These are phyloP conservation scores for Hofmannophila pseudospretella DNA, from an alignment of 2,888 invertebrate genomes.

Conservation along the genomic window DNA sequence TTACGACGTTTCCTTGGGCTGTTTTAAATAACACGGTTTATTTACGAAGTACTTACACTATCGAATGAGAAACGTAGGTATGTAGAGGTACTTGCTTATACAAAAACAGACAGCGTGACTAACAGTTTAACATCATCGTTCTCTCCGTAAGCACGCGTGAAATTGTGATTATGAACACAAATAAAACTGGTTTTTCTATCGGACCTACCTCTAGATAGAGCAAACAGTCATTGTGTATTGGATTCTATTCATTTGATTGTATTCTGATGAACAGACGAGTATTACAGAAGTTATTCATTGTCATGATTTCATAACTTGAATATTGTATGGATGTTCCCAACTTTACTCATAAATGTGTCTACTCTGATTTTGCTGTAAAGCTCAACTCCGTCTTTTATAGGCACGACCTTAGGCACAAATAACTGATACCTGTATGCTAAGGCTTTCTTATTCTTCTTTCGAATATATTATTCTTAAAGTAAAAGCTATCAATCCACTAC, in stretches of 20 bases:
- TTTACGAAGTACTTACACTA: neutral
- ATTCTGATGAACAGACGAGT: neutral
- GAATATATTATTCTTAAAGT: no score
- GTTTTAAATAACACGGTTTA: neutral
- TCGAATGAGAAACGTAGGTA: constrained; percentile 19
- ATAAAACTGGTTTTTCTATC: constrained; percentile 27
- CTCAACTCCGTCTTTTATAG: no score
- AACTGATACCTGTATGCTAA: no score
- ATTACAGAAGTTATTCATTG: no score
- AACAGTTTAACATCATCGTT: constrained; percentile 62
- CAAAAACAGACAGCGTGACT: constrained; percentile 59
- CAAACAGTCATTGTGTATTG: neutral
- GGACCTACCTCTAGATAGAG: constrained; percentile 1
- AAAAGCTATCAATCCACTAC: no score
- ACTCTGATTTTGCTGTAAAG: no score
- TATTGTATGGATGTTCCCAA: no score
- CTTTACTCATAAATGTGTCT: no score
- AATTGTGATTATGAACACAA: constrained; percentile 67
- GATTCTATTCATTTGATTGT: neutral
- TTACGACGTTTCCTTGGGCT: neutral
- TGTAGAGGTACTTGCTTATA: constrained; percentile 31
- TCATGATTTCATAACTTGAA: no score
- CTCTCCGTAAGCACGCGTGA: constrained; percentile 65
- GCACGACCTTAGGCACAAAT: no score
- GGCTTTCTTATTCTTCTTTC: no score